phyloP scores from a whole-genome alignment of 2,797 vertebrate genomes.

The Silurus lanzhouensis region DNA sequence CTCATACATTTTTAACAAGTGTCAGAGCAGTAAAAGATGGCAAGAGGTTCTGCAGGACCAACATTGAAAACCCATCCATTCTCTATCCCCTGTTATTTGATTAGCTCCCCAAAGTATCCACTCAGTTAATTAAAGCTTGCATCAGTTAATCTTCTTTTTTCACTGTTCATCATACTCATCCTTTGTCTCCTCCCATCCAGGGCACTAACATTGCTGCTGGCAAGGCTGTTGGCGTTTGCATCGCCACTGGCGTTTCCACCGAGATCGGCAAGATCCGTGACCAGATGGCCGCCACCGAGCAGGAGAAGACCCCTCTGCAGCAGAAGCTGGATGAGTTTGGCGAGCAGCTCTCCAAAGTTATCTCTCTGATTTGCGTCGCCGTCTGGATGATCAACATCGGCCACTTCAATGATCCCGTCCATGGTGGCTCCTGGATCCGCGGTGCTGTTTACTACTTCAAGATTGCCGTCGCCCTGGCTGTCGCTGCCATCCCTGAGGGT shows the following conservation, averaged over 20 bases:
- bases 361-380: conserved; percentile 92
- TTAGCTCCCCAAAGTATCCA: neutral
- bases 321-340: conserved; percentile 95
- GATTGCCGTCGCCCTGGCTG: conserved; percentile 91
- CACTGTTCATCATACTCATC: too few relatives aligned
- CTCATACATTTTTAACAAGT: neutral
- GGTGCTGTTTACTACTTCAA: conserved; percentile 97
- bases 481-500: conserved; percentile 95
- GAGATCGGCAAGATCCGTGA: conserved; percentile 97
- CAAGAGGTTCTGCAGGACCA: neutral
- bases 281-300: conserved; percentile 94
- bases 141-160: neutral
- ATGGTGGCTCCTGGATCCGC: conserved; percentile 93
- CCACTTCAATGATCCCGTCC: conserved; percentile 94
- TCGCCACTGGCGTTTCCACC: conserved; percentile 86
- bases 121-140: neutral
- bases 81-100: too few relatives aligned
- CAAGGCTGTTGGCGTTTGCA: conserved; percentile 86
- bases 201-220: conserved; percentile 94
- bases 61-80: neutral
- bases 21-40: neutral
- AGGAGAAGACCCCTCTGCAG: conserved; percentile 95
- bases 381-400: conserved; percentile 98
- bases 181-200: conserved; percentile 61
- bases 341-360: conserved; percentile 96